Conservation (phyloP, 2,113 vertebrate species). For the Daubentonia madagascariensis region DNA sequence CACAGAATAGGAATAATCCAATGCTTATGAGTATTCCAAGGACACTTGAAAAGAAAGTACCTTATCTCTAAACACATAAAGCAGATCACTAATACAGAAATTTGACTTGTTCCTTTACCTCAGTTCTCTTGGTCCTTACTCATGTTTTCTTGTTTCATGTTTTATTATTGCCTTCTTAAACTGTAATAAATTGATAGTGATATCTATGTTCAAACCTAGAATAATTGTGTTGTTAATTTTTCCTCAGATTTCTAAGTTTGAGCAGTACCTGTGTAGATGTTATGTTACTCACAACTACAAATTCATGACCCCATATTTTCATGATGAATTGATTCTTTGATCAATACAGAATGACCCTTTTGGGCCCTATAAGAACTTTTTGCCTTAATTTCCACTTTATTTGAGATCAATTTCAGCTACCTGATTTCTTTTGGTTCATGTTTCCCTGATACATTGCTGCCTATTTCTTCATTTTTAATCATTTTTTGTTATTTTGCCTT, state of each 20-base stretch:
- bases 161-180: background rate
- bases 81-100: background rate
- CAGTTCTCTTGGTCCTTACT: background rate
- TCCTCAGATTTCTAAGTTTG: background rate
- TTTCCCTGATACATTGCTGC: background rate
- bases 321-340: background rate
- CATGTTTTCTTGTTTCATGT: background rate
- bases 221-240: background rate
- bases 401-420: background rate
- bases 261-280: background rate
- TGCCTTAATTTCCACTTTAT: background rate
- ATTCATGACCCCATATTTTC: background rate
- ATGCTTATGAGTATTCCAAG: background rate
- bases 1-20: background rate
- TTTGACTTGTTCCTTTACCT: background rate
- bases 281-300: background rate
- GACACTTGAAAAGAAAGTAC: slow-evolving; percentile 18
- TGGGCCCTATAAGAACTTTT: background rate
- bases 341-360: background rate
- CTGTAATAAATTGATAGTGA: background rate
- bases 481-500: background rate
- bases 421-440: background rate
- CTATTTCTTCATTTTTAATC: background rate
- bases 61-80: background rate
- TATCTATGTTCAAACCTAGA: background rate